Conservation (phyloP, 2,888 invertebrate species). For the Cantharis flavilabris region DNA sequence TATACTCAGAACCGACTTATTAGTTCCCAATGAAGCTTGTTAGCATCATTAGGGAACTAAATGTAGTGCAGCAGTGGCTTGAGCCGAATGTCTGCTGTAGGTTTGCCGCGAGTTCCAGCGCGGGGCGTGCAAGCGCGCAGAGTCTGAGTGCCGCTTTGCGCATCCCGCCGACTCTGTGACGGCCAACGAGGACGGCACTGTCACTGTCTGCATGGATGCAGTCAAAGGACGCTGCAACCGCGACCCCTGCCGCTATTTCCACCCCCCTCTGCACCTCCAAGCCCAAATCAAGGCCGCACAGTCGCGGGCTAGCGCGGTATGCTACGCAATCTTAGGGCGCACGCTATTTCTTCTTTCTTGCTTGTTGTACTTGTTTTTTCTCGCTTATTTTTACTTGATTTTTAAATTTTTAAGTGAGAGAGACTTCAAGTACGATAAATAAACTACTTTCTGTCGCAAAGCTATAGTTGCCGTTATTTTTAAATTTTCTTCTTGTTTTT, state of each 20-base stretch:
- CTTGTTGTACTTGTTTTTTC: conserved; percentile 52
- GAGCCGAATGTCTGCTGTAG: conserved; percentile 66
- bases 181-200: conserved; percentile 97
- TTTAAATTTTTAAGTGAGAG: conserved; percentile 8
- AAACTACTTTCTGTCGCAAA: conserved; percentile 26
- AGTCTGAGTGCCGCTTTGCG: conserved; percentile 98
- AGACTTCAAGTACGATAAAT: conserved; percentile 18
- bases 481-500: conserved; percentile 14
- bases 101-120: conserved; percentile 98
- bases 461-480: conserved; percentile 29
- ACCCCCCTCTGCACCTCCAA: conserved; percentile 99
- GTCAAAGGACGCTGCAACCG: conserved; percentile 98
- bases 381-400: conserved; percentile 27
- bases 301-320: conserved; percentile 89
- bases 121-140: conserved; percentile 97
- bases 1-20: neutral
- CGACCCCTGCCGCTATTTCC: conserved; percentile 99
- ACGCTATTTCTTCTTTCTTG: conserved; percentile 57
- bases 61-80: conserved; percentile 47
- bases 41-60: conserved; percentile 19
- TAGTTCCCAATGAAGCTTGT: conserved; percentile 14
- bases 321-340: conserved; percentile 67
- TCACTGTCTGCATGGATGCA: conserved; percentile 99
- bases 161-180: conserved; percentile 97
- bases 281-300: conserved; percentile 98